These are phyloP conservation scores for Tenebrio molitor DNA, from an alignment of 1,140 invertebrate genomes.

Conservation along the genomic window DNA sequence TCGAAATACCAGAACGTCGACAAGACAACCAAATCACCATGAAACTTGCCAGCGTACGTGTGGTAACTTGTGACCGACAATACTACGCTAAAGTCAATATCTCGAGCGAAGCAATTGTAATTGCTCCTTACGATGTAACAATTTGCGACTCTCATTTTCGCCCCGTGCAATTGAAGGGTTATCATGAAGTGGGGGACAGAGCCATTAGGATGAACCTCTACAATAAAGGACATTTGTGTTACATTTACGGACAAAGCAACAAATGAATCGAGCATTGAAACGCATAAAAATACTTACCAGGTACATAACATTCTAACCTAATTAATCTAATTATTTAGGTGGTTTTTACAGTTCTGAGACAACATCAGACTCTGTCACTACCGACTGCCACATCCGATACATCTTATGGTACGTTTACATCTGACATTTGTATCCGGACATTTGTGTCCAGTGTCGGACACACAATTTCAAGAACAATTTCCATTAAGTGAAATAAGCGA, in stretches of 20 bases:
- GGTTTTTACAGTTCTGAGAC: no score
- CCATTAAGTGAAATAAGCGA: no score
- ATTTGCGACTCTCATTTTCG: slow-evolving; percentile 13
- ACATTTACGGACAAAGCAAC: not conserved
- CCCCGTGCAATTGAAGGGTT: not conserved
- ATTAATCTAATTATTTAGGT: no score
- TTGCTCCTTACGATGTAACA: slow-evolving; percentile 26
- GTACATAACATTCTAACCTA: no score
- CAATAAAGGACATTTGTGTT: not conserved
- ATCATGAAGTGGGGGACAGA: not conserved
- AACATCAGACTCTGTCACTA: no score
- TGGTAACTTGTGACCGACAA: slow-evolving; percentile 12
- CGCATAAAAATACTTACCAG: not conserved
- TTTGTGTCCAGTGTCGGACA: no score
- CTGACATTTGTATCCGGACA: no score
- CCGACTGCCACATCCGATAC: no score
- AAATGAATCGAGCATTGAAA: not conserved
- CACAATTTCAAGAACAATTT: no score
- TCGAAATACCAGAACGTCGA: no score
- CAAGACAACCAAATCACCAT: not conserved
- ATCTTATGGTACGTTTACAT: no score
- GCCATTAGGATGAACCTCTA: not conserved
- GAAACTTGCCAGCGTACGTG: not conserved
- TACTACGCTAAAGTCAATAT: slow-evolving; percentile 15
- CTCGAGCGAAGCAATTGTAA: slow-evolving; percentile 24